These are phyloP conservation scores for Ditylenchus weischeri DNA, from an alignment of 2,888 invertebrate species.

Conservation along the genomic window DNA sequence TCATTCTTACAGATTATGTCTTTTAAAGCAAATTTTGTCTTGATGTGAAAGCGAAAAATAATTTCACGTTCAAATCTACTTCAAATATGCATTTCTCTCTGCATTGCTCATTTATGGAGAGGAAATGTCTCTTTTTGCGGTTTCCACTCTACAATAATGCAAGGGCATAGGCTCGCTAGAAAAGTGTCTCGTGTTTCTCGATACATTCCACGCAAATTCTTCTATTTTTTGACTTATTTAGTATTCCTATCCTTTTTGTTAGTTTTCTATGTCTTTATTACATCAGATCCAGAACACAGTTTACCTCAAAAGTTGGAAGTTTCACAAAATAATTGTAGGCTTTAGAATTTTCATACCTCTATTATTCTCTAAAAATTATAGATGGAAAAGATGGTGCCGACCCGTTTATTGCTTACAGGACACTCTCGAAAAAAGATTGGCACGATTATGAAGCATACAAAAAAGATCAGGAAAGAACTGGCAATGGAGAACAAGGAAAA, in stretches of 20 bases:
- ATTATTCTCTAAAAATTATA: background rate
- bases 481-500: constrained; percentile 54
- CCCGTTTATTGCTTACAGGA: constrained; percentile 35
- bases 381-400: constrained; percentile 36
- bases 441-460: constrained; percentile 60
- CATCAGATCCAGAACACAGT: background rate
- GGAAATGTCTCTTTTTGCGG: too few species aligned
- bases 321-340: background rate
- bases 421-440: constrained; percentile 59
- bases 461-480: constrained; percentile 53
- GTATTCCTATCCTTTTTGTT: background rate
- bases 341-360: background rate
- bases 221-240: constrained; percentile 5
- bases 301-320: background rate
- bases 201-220: constrained; percentile 20
- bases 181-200: constrained; percentile 12
- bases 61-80: too few species aligned
- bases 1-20: too few species aligned
- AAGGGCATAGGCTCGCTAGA: background rate
- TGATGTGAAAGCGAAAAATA: too few species aligned
- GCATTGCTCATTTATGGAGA: too few species aligned
- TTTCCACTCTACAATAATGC: constrained; percentile 2
- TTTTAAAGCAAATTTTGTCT: too few species aligned
- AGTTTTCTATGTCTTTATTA: constrained; percentile 4
- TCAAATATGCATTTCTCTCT: too few species aligned